Evolutionary conservation across 2,113 vertebrate genomes (phyloP).

Genomic region (Microtus richardsoni): DNA sequence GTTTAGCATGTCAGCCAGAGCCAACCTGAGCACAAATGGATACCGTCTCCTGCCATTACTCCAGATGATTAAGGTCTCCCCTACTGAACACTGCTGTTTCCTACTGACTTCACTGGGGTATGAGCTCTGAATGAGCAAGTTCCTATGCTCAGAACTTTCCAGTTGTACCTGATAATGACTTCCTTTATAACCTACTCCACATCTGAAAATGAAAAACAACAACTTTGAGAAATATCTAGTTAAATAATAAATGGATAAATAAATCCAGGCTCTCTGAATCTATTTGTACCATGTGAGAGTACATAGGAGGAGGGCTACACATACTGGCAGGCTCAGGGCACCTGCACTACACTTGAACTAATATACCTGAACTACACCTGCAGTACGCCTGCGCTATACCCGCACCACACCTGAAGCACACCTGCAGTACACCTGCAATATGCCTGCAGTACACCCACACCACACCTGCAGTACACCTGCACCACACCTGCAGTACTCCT

Average conservation of each 20-base stretch:
- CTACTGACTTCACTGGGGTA: neutral
- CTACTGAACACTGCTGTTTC: neutral
- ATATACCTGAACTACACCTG: no score
- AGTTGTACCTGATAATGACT: neutral
- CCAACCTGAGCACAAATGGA: neutral
- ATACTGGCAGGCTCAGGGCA: rapidly evolving
- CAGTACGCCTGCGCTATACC: no score
- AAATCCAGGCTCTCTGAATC: no score
- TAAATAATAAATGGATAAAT: neutral
- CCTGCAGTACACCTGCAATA: no score
- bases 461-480: neutral
- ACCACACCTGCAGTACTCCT: neutral
- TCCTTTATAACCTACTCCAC: neutral
- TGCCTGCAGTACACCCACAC: rapidly evolving
- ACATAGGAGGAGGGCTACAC: neutral
- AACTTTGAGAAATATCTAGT: neutral
- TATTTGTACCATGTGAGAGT: neutral
- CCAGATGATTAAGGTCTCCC: neutral
- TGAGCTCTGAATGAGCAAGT: neutral
- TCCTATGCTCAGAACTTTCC: neutral
- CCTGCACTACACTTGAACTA: no score
- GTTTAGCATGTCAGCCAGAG: neutral
- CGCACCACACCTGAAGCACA: no score
- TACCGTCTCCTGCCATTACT: neutral
- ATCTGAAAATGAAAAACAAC: neutral